Evolutionary conservation across 2,113 vertebrate species (phyloP), one percentile per base, ranked within the genome.

Genomic region (Psilopsiagon aurifrons): DNA sequence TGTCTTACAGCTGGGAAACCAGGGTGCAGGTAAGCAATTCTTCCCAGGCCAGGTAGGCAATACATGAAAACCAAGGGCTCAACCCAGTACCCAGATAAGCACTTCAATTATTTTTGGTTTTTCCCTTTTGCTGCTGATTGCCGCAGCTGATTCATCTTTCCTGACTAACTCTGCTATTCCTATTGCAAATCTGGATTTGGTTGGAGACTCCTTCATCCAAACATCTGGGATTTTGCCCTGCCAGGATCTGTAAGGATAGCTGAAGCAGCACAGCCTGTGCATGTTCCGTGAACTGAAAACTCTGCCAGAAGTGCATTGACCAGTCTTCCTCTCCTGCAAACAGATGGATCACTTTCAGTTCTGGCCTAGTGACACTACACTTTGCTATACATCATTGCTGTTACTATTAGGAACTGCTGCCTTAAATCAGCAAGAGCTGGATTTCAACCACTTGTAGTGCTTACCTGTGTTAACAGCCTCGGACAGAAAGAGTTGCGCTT

Each of bases 161-260:
- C 44, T 86, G 62, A 80, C 71, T 81, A 64, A n/a, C 41, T 60
- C 64, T 84, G 47, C 66, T 66, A 16, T 78, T 33, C 66, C 23
- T 55, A 11, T 44, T 74, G 60, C 79, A 88, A 78, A 71, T 67
- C 47, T 83, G 90, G 23, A 69, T 84, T 82, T 93, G 83, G 66
- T 62, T 69, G 77, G 69, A 91, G 54, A 31, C 39, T 41, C 10
- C 41, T 91, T 70, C 57, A 79, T 77, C 47, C 68, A 86, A 86
- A 90, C 47, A 22, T 69, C 25, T 68, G 69, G 80, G 80, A 22
- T 88, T 92, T 92, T 95, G 85, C 88, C 82, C 79, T 90, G 55
- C 78, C 29, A 37, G 46, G 76, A 63, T 77, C 44, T 59, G 57
- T 49, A 59, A 59, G 60, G 9, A n/a, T 54, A 59, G 39, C 37